These are phyloP conservation scores for Tragelaphus buxtoni DNA, from an alignment of 2,113 vertebrate genomes.

Conservation along the genomic window DNA sequence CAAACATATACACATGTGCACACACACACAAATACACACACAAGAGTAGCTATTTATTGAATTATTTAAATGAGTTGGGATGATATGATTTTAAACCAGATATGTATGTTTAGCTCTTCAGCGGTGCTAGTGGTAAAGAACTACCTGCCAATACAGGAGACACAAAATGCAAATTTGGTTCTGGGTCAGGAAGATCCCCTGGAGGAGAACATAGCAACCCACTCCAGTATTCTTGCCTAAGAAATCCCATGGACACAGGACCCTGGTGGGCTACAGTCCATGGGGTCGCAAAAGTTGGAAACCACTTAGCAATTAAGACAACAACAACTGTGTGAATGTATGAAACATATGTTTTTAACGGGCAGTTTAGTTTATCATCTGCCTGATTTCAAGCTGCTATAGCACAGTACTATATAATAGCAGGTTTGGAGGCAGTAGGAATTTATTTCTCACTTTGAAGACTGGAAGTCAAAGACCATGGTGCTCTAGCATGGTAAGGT, in stretches of 20 bases:
- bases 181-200: background rate
- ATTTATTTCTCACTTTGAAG: background rate
- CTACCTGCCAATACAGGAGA: background rate
- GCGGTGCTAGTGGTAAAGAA: background rate
- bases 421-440: background rate
- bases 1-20: background rate
- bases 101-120: background rate
- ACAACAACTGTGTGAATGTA: background rate
- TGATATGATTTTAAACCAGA: background rate
- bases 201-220: background rate
- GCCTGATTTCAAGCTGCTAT: background rate
- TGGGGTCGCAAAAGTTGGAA: background rate
- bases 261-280: background rate
- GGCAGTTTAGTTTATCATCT: background rate
- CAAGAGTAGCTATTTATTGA: background rate
- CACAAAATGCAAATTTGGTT: rapidly evolving
- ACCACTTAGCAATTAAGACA: background rate
- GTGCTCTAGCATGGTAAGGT: background rate
- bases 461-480: background rate
- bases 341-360: background rate
- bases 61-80: background rate
- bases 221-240: background rate
- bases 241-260: background rate
- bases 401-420: background rate
- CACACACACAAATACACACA: background rate